phyloP scores from a whole-genome alignment of 2,797 vertebrate genomes.

The Dipus sagitta region DNA sequence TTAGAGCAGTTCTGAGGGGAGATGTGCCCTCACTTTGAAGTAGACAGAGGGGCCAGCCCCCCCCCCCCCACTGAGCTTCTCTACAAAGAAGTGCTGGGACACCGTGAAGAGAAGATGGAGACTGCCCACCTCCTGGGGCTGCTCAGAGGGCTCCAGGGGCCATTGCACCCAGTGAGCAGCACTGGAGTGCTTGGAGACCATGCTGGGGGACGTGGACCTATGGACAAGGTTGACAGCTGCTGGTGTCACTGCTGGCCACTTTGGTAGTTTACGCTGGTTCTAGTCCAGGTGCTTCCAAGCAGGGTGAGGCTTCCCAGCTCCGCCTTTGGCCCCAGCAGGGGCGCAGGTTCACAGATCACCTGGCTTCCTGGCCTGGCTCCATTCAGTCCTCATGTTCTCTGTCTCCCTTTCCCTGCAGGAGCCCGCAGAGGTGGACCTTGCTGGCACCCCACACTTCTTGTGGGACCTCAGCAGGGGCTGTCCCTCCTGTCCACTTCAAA shows the following conservation, averaged over 20 bases:
- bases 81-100: neutral
- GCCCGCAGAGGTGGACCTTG: neutral
- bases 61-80: neutral
- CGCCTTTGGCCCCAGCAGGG: neutral
- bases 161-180: neutral
- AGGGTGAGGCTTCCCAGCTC: neutral
- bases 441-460: neutral
- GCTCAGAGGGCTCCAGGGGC: neutral
- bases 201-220: neutral
- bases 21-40: neutral
- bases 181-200: neutral
- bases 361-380: neutral
- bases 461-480: neutral
- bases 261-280: rapidly evolving
- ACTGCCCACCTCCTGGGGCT: neutral
- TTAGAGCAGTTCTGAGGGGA: neutral
- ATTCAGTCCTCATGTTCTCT: neutral
- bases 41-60: neutral
- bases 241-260: rapidly evolving
- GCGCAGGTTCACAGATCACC: neutral
- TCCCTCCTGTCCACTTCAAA: neutral
- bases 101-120: neutral
- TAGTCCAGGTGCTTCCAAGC: neutral
- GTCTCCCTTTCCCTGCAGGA: neutral
- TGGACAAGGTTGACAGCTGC: neutral